Evolutionary conservation across 2,113 vertebrate species (phyloP).

Genomic region (Dasyornis broadbenti): DNA sequence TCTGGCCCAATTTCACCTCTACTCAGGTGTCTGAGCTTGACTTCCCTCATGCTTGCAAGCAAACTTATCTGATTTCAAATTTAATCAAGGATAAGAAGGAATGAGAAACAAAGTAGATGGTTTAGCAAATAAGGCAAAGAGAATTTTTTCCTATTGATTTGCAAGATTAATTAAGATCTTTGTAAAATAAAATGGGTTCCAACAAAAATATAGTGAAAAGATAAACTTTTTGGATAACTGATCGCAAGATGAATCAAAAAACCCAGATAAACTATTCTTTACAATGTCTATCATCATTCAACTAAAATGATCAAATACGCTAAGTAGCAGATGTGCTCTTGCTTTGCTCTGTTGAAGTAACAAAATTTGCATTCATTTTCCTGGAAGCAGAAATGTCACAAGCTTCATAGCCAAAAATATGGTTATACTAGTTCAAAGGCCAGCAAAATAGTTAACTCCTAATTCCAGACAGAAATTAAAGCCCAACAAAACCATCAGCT

Average conservation of each 20-base stretch:
- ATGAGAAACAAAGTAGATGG: neutral
- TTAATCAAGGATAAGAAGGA: slow-evolving; percentile 15
- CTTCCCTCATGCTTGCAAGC: neutral
- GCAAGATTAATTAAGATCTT: slow-evolving; percentile 27
- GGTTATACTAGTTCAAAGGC: neutral
- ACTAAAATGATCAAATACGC: slow-evolving; percentile 28
- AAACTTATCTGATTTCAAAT: neutral
- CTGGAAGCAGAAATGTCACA: slow-evolving; percentile 16
- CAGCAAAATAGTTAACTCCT: neutral
- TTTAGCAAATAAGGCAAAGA: neutral
- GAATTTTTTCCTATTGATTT: neutral
- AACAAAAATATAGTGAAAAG: neutral
- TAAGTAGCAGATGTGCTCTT: slow-evolving; percentile 50
- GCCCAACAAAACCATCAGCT: neutral
- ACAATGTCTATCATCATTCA: slow-evolving; percentile 35
- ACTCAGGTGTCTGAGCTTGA: neutral
- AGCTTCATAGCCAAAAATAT: neutral
- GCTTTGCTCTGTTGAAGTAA: slow-evolving; percentile 21
- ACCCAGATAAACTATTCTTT: slow-evolving; percentile 17
- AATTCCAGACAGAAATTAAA: neutral
- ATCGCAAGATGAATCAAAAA: slow-evolving; percentile 25
- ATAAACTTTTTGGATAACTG: neutral
- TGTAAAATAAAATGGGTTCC: neutral
- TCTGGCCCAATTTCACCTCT: neutral
- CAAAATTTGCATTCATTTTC: slow-evolving; percentile 26